Conservation (phyloP, 2,113 vertebrate species). For the Macaca nemestrina region DNA sequence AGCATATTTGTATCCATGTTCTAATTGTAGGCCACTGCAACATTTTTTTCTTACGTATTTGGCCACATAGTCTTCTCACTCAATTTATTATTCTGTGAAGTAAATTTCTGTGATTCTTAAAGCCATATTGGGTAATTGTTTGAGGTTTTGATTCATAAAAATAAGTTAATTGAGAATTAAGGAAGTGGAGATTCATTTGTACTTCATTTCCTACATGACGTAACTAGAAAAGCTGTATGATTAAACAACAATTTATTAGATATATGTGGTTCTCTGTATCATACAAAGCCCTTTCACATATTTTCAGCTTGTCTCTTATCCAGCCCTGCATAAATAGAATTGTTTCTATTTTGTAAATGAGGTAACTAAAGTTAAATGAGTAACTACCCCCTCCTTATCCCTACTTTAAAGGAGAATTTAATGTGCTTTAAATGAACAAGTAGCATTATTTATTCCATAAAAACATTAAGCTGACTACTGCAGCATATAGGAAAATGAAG, state of each 20-base stretch:
- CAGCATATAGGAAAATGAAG: neutral
- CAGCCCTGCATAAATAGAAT: neutral
- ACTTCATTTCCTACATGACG: neutral
- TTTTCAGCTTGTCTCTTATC: neutral
- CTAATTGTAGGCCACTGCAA: neutral
- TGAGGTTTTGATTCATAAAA: neutral
- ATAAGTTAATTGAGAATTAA: neutral
- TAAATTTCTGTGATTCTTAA: conserved; percentile 8
- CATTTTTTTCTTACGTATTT: neutral
- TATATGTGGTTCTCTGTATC: no score
- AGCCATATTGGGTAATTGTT: neutral
- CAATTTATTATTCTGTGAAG: neutral
- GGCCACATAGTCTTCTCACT: neutral
- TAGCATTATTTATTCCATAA: neutral
- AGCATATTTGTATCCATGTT: neutral
- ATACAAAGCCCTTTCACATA: neutral
- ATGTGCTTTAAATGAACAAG: neutral
- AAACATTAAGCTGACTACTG: neutral
- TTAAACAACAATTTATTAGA: neutral
- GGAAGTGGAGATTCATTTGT: neutral
- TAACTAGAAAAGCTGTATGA: neutral
- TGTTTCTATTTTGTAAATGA: neutral
- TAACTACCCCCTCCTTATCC: neutral
- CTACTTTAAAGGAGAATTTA: neutral
- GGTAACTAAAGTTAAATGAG: neutral